Evolutionary conservation across 2,797 vertebrate species (phyloP).

Genomic region (Takifugu rubripes): DNA sequence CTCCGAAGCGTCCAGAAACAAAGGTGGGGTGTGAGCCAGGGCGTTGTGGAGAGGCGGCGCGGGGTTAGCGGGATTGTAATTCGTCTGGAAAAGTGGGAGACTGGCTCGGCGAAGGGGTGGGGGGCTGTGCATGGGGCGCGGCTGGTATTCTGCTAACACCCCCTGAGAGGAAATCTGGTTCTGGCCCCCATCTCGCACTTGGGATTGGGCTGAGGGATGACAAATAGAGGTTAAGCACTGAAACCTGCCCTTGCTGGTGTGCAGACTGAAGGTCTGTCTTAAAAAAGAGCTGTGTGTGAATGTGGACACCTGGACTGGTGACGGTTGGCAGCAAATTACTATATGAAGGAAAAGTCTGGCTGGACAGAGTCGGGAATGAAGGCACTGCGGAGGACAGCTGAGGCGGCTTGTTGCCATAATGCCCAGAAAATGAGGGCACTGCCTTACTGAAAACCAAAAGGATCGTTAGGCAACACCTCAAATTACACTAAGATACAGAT

Average conservation of each 20-base stretch:
- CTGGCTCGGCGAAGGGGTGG: constrained; percentile 85
- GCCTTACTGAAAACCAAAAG: constrained; percentile 28
- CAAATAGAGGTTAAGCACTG: constrained; percentile 23
- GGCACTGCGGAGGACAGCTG: constrained; percentile 44
- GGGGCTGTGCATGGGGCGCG: constrained; percentile 84
- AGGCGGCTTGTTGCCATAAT: constrained; percentile 42
- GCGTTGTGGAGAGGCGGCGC: constrained; percentile 58
- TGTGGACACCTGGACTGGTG: constrained; percentile 61
- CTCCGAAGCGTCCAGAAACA: constrained; percentile 71
- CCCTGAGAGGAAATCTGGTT: constrained; percentile 54
- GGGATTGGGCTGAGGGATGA: constrained; percentile 49
- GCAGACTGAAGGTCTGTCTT: background rate
- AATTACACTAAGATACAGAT: constrained; percentile 2
- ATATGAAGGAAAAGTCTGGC: constrained; percentile 57
- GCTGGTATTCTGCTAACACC: constrained; percentile 65
- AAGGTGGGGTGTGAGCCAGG: constrained; percentile 61
- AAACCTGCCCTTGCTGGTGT: constrained; percentile 6
- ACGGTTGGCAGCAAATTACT: constrained; percentile 58
- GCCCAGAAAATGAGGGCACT: constrained; percentile 24
- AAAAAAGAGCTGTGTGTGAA: background rate
- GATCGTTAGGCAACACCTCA: background rate
- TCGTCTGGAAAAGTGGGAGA: constrained; percentile 73
- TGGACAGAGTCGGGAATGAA: constrained; percentile 46
- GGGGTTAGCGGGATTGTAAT: constrained; percentile 57
- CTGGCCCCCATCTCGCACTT: constrained; percentile 43